Evolutionary conservation across 1,140 invertebrate genomes (phyloP).

Genomic region (Drusus annulatus): DNA sequence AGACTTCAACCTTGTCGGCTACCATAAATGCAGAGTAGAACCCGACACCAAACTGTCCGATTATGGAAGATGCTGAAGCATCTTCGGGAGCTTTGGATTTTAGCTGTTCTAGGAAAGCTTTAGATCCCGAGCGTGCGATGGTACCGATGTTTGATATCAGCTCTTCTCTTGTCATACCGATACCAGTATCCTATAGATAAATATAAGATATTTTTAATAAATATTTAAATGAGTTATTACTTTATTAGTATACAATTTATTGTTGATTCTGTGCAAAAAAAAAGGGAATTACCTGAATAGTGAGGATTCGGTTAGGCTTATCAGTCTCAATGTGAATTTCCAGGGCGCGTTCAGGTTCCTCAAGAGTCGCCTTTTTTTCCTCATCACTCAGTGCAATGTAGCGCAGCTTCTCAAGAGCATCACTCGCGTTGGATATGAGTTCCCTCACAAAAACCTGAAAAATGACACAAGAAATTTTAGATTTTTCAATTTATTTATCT

Average conservation of each 20-base stretch:
- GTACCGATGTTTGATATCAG: constrained; percentile 93
- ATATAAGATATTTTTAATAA: neutral
- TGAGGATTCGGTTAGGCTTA: constrained; percentile 88
- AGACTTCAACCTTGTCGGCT: constrained; percentile 94
- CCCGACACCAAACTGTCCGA: constrained; percentile 98
- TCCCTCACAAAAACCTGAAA: constrained; percentile 93
- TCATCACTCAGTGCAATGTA: constrained; percentile 79
- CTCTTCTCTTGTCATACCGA: constrained; percentile 96
- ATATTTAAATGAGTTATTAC: no score
- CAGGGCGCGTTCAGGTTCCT: constrained; percentile 74
- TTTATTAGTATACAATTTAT: no score
- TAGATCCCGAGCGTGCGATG: constrained; percentile 96
- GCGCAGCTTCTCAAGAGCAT: constrained; percentile 95
- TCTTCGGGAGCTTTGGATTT: constrained; percentile 78
- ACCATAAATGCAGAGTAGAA: constrained; percentile 99
- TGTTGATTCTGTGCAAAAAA: no score
- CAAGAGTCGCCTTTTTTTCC: constrained; percentile 64
- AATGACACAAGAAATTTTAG: constrained; percentile 16
- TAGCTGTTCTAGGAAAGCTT: constrained; percentile 92
- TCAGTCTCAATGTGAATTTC: constrained; percentile 94
- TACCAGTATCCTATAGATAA: constrained; percentile 83
- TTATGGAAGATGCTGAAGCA: constrained; percentile 83
- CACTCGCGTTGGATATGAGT: constrained; percentile 96
- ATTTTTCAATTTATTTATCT: no score
- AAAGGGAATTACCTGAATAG: constrained; percentile 82